These are phyloP conservation scores for Anadara kagoshimensis DNA, from an alignment of 1,140 invertebrate genomes.

Conservation along the genomic window DNA sequence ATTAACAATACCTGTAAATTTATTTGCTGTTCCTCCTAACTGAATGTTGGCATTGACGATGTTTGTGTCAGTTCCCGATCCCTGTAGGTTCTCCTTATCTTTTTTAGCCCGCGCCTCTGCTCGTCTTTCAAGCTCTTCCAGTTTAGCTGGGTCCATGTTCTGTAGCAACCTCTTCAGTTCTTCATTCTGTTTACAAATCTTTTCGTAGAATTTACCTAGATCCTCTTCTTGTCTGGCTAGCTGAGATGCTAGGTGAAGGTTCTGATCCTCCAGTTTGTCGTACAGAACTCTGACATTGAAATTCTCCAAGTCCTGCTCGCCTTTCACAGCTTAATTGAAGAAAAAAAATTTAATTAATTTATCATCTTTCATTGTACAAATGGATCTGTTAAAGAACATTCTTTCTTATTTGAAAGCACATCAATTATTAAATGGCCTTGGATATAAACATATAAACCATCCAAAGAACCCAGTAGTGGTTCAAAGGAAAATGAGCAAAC, in stretches of 20 bases:
- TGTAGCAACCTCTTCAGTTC: slow-evolving; percentile 64
- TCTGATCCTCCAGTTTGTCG: slow-evolving; percentile 72
- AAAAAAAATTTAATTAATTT: neutral
- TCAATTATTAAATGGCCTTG: no score
- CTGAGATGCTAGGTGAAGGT: slow-evolving; percentile 70
- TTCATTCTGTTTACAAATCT: slow-evolving; percentile 66
- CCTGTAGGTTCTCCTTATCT: slow-evolving; percentile 49
- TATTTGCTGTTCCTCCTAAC: slow-evolving; percentile 43
- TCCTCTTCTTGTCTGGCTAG: slow-evolving; percentile 68
- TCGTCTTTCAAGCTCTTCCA: slow-evolving; percentile 57
- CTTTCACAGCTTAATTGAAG: slow-evolving; percentile 39
- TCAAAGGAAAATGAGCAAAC: no score
- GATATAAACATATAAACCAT: no score
- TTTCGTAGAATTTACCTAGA: slow-evolving; percentile 64
- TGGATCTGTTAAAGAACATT: no score
- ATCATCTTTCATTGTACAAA: neutral
- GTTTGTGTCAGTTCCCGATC: slow-evolving; percentile 43
- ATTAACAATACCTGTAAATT: slow-evolving; percentile 56
- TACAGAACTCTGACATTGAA: slow-evolving; percentile 71
- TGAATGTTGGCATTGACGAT: slow-evolving; percentile 51
- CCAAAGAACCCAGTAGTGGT: no score
- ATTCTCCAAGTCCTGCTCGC: slow-evolving; percentile 61
- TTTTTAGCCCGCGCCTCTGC: slow-evolving; percentile 33
- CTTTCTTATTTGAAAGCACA: no score
- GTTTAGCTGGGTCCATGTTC: slow-evolving; percentile 62